Conservation (phyloP, 2,888 invertebrate genomes). For the Andrena camellia region DNA sequence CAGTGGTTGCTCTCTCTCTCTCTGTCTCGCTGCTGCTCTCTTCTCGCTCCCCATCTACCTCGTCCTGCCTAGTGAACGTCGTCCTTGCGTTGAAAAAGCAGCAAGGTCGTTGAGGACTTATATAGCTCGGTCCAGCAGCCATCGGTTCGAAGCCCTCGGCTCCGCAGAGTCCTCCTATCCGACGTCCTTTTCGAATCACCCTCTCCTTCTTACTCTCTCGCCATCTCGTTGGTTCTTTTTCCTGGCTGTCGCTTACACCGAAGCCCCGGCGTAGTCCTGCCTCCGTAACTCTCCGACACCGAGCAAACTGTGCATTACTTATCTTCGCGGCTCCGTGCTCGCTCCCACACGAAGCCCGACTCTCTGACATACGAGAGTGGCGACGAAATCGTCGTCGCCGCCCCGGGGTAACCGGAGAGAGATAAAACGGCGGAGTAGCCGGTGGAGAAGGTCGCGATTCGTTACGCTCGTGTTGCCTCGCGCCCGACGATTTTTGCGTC, state of each 20-base stretch:
- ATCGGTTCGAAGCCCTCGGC: constrained; percentile 63
- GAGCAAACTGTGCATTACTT: constrained; percentile 63
- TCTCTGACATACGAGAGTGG: constrained; percentile 55
- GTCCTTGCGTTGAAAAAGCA: constrained; percentile 80
- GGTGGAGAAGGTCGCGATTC: constrained; percentile 33
- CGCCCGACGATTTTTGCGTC: constrained; percentile 30
- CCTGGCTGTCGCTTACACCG: constrained; percentile 1
- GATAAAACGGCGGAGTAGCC: constrained; percentile 45
- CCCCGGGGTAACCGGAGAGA: constrained; percentile 51
- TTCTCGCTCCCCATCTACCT: constrained; percentile 14
- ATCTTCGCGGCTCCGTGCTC: constrained; percentile 48
- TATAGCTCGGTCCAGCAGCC: constrained; percentile 65
- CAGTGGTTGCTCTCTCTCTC: constrained; percentile 7
- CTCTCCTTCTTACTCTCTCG: constrained; percentile 8
- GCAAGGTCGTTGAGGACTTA: constrained; percentile 77
- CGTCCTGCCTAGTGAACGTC: constrained; percentile 62
- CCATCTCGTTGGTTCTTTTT: neutral
- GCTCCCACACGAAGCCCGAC: constrained; percentile 55
- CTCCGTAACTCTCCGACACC: constrained; percentile 37
- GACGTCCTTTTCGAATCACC: constrained; percentile 53
- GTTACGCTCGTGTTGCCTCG: constrained; percentile 30
- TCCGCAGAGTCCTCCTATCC: constrained; percentile 54
- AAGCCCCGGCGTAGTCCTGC: constrained; percentile 45
- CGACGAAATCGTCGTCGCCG: constrained; percentile 45
- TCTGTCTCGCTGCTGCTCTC: constrained; percentile 1